These are phyloP conservation scores for Manacus vitellinus DNA, from an alignment of 2,113 vertebrate genomes.

Conservation along the genomic window DNA sequence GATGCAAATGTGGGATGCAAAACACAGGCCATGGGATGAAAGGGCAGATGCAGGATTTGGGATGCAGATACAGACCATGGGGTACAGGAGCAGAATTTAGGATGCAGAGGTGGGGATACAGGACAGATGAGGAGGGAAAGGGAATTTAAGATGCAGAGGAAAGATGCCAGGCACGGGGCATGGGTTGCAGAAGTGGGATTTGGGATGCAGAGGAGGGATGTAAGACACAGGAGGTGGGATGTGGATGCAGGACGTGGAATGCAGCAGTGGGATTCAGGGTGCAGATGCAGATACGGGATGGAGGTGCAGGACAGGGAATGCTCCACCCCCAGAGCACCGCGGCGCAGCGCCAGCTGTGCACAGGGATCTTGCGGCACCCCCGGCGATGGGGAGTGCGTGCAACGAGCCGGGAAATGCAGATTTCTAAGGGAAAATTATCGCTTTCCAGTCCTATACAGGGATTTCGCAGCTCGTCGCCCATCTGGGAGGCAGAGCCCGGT, in stretches of 20 bases:
- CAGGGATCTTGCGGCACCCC: background rate
- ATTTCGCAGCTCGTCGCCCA: background rate
- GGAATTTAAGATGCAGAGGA: background rate
- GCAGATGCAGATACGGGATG: background rate
- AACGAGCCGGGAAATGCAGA: background rate
- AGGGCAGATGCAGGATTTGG: background rate
- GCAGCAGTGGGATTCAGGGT: background rate
- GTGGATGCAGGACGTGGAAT: background rate
- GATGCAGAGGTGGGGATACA: background rate
- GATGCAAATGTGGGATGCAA: background rate
- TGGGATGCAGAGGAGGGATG: background rate
- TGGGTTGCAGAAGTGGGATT: background rate
- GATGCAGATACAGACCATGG: background rate
- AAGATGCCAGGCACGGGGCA: background rate
- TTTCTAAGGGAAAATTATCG: background rate
- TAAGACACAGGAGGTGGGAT: background rate
- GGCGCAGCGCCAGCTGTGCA: fast-evolving
- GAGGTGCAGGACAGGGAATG: background rate
- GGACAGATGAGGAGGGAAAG: background rate
- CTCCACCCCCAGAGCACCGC: background rate
- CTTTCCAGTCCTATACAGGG: background rate
- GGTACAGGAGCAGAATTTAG: background rate
- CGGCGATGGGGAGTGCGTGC: background rate
- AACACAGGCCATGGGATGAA: background rate
- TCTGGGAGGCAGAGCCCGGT: slow-evolving; percentile 66